Percentiles rank a stretch among this genome's conserved stretches.
These are phyloP conservation scores for Ascaphus truei DNA, from an alignment of 2,113 vertebrate genomes.

Conservation along the genomic window DNA sequence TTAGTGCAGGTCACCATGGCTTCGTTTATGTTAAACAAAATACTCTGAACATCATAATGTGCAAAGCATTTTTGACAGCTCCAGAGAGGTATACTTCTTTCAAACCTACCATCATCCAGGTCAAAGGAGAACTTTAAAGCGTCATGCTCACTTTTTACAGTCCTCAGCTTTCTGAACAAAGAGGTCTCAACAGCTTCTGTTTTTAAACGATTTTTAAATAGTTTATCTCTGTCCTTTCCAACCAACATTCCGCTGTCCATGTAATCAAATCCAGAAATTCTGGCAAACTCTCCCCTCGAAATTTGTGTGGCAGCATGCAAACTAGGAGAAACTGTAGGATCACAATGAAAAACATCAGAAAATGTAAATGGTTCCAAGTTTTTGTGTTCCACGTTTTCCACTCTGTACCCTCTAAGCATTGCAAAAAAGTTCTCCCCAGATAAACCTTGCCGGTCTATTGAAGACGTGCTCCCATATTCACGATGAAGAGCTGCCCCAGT, in stretches of 20 bases:
- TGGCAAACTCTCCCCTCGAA: slow-evolving; percentile 85
- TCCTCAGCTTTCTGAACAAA: slow-evolving; percentile 84
- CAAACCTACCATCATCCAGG: slow-evolving; percentile 73
- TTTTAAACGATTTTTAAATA: slow-evolving; percentile 83
- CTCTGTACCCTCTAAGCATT: slow-evolving; percentile 81
- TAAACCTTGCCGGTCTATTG: slow-evolving; percentile 90
- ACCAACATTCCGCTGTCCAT: slow-evolving; percentile 76
- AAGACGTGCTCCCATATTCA: slow-evolving; percentile 95
- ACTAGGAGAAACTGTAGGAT: slow-evolving; percentile 80
- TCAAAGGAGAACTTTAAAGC: slow-evolving; percentile 76
- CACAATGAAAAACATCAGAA: slow-evolving; percentile 79
- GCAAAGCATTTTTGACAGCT: slow-evolving; percentile 92
- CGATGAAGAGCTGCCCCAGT: slow-evolving; percentile 89
- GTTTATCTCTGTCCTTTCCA: slow-evolving; percentile 80
- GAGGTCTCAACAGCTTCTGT: slow-evolving; percentile 84
- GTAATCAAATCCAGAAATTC: slow-evolving; percentile 85
- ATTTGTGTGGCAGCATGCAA: slow-evolving; percentile 90
- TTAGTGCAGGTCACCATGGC: slow-evolving; percentile 80
- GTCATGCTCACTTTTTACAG: slow-evolving; percentile 87
- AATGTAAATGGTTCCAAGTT: slow-evolving; percentile 71
- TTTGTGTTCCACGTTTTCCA: slow-evolving; percentile 80
- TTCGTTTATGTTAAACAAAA: slow-evolving; percentile 93
- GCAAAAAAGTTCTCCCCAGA: slow-evolving; percentile 84
- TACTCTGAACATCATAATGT: slow-evolving; percentile 94
- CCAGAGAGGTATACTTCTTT: slow-evolving; percentile 62